Evolutionary conservation across 2,888 invertebrate genomes (phyloP).

Genomic region (Rhingia campestris): DNA sequence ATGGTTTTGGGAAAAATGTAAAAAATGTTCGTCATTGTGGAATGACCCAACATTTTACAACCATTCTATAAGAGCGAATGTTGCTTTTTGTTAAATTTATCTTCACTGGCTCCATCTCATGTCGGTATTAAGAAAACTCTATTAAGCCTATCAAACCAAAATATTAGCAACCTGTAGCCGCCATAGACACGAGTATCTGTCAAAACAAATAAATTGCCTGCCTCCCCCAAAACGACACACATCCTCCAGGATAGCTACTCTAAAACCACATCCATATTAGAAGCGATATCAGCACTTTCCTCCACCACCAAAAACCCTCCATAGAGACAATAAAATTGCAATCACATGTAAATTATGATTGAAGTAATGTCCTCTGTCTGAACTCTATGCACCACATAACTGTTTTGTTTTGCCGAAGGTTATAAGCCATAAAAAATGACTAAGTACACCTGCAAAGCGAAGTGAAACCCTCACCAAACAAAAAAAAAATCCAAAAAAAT

Average conservation of each 20-base stretch:
- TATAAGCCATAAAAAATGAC: constrained; percentile 71
- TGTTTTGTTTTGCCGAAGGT: constrained; percentile 7
- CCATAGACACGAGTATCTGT: constrained; percentile 7
- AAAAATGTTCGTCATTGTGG: no score
- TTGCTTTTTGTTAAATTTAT: no score
- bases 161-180: constrained; percentile 17
- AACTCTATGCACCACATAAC: neutral
- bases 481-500: constrained; percentile 1
- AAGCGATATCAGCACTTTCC: constrained; percentile 28
- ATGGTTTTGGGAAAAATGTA: no score
- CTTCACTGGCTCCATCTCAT: no score
- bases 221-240: neutral
- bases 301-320: constrained; percentile 21
- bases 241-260: constrained; percentile 36
- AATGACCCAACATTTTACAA: no score
- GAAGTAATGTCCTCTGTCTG: constrained; percentile 70
- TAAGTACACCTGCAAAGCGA: constrained; percentile 70
- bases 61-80: no score
- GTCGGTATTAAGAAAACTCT: no score
- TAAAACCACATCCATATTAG: constrained; percentile 42
- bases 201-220: constrained; percentile 51
- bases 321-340: constrained; percentile 67
- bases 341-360: constrained; percentile 73
- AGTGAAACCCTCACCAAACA: constrained; percentile 1
- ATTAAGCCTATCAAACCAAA: neutral